Conservation (phyloP, 1,140 invertebrate genomes). For the Elysia chlorotica region DNA sequence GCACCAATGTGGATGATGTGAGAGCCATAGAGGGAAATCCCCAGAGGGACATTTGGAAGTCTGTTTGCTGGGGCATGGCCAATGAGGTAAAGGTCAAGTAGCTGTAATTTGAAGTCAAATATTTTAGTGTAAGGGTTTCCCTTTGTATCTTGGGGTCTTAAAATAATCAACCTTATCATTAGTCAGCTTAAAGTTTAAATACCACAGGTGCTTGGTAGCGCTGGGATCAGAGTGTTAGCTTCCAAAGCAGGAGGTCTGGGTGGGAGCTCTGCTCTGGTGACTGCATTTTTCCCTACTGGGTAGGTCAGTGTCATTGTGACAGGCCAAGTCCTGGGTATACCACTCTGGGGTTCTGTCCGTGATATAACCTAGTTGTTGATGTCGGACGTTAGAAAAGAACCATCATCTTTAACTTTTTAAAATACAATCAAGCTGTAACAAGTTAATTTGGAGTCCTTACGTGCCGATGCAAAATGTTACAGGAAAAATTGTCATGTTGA, state of each 20-base stretch:
- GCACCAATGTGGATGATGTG: conserved; percentile 59
- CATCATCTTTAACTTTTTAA: too few relatives aligned
- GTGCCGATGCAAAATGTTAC: background rate
- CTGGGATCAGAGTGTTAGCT: background rate
- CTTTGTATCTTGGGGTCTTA: too few relatives aligned
- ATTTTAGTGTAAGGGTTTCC: background rate
- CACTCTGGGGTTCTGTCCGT: too few relatives aligned
- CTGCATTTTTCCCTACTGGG: too few relatives aligned
- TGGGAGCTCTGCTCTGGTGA: background rate
- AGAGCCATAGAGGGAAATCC: conserved; percentile 80
- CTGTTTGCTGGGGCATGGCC: conserved; percentile 77
- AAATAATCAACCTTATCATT: background rate
- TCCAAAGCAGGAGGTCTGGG: background rate
- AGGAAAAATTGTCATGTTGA: background rate
- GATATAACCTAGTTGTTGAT: too few relatives aligned
- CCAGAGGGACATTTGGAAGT: conserved; percentile 88
- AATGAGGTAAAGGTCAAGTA: conserved; percentile 61
- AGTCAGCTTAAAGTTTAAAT: background rate
- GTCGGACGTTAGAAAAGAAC: too few relatives aligned
- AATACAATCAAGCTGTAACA: too few relatives aligned
- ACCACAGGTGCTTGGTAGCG: background rate
- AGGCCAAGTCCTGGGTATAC: too few relatives aligned
- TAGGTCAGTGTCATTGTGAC: too few relatives aligned
- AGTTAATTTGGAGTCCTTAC: too few relatives aligned
- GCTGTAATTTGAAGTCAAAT: background rate